phyloP scores from a whole-genome alignment of 2,113 vertebrate genomes.

The Nibea coibor region DNA sequence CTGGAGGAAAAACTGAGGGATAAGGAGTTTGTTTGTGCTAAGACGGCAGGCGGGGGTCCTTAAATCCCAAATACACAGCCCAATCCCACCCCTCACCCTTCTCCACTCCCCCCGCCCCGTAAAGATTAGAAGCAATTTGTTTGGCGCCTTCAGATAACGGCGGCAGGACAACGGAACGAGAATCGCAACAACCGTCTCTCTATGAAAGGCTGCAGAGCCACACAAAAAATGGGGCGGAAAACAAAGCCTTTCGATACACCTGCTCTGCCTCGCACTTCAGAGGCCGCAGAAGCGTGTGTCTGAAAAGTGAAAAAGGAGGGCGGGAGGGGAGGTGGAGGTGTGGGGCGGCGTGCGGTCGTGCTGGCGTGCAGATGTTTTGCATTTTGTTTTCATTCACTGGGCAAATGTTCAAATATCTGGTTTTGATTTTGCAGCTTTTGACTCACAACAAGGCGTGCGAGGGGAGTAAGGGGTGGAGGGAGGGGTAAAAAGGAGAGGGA shows the following conservation, averaged over 20 bases:
- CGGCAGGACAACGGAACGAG: conserved; percentile 25
- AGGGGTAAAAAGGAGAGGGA: conserved; percentile 20
- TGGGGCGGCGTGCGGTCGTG: too few species aligned
- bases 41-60: conserved; percentile 46
- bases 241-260: conserved; percentile 30
- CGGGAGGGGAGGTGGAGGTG: too few species aligned
- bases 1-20: conserved; percentile 32
- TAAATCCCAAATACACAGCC: conserved; percentile 47
- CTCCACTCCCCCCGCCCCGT: conserved; percentile 9
- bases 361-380: conserved; percentile 22
- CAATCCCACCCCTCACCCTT: neutral
- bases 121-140: conserved; percentile 60
- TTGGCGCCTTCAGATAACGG: conserved; percentile 20
- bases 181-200: neutral
- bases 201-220: conserved; percentile 14
- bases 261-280: neutral
- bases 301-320: neutral
- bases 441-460: neutral
- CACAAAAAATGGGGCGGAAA: conserved; percentile 25
- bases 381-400: conserved; percentile 2
- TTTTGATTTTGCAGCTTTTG: conserved; percentile 34
- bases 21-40: conserved; percentile 68
- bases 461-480: neutral
- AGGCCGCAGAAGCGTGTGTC: conserved; percentile 7
- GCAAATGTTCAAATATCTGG: conserved; percentile 23